Base-by-base conservation (phyloP, 2,797 vertebrate genomes). In the Acanthis flammea region DNA sequence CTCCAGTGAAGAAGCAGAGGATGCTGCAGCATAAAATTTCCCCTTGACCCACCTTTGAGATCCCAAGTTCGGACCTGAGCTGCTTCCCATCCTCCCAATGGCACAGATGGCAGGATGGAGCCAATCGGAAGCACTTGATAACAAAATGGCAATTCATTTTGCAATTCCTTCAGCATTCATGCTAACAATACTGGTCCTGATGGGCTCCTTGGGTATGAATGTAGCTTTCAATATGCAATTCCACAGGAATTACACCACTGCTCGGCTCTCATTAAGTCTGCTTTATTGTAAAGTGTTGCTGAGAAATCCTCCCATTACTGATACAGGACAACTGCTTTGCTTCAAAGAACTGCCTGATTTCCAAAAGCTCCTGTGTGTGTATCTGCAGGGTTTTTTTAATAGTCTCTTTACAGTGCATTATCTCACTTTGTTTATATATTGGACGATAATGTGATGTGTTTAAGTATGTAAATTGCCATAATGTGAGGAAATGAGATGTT, bases 101-200 rank as follows among this genome's bases (percentile, higher is more conserved):
- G 91, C 97, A 97, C 98, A 98, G 98, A 97, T 98, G 98, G 98
- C 96, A 96, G 97, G 96, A 97, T 96, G 23, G 94, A 95, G 97
- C 94, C 97, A 96, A 97, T 98, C 96, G 96, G 98, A 98, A 98
- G 96, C 97, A 97, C 97, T 98, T 95, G 97, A 97, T 95, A 95
- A 94, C 83, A 97, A 95, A 97, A 97, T 92, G 91, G 97, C 96
- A 97, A 98, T 97, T 98, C 96, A 97, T 91, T 95, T 83, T 39
- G 97, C 97, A 98, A 98, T 98, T 97, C 97, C 95, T 98, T 95
- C 88, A 27, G 97, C 96, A 98, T 98, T 98, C 98, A 98, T 98
- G 37, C 79, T 97, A 97, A 98, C 98, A 98, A 98, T 98, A 97
- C 95, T 61, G 35, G 79, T 95, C 95, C 97, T 98, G 98, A 98